Percentiles rank a stretch among this genome's conserved stretches.
phyloP scores from a whole-genome alignment of 1,140 invertebrate species.

The Zaprionus ornatus region DNA sequence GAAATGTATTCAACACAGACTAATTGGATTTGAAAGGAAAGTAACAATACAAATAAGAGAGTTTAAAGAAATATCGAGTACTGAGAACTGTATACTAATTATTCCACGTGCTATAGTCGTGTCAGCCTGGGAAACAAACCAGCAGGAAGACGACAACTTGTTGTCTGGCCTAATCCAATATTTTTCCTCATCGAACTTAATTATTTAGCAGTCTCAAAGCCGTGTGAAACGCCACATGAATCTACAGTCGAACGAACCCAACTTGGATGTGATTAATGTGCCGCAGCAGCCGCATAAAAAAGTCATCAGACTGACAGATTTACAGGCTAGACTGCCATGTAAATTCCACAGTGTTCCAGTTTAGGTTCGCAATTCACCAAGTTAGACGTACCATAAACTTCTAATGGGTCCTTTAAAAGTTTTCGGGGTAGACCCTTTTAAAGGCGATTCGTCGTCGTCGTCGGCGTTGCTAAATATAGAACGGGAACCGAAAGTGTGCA shows the following conservation, averaged over 20 bases:
- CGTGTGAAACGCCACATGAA: constrained; percentile 50
- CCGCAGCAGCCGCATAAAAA: constrained; percentile 15
- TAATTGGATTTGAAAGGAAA: background rate
- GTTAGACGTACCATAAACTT: constrained; percentile 14
- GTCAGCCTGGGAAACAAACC: constrained; percentile 43
- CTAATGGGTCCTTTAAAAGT: constrained; percentile 52
- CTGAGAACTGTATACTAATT: too few species aligned
- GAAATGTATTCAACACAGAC: background rate
- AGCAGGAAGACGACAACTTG: constrained; percentile 41
- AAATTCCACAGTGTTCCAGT: background rate
- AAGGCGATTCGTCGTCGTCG: constrained; percentile 9
- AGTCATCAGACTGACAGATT: constrained; percentile 16
- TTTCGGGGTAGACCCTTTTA: background rate
- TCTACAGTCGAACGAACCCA: background rate
- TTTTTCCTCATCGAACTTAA: constrained; percentile 30
- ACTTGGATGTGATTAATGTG: constrained; percentile 16
- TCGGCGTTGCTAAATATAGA: constrained; percentile 25
- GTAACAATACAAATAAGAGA: background rate
- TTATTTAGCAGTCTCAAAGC: constrained; percentile 43
- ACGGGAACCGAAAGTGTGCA: constrained; percentile 16
- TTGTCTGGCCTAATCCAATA: constrained; percentile 33
- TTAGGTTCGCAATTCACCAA: background rate
- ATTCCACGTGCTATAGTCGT: constrained; percentile 8
- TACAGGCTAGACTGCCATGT: constrained; percentile 16
- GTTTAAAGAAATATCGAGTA: background rate